These are phyloP conservation scores for Drosophila testacea DNA, from an alignment of 2,888 invertebrate species.

Conservation along the genomic window DNA sequence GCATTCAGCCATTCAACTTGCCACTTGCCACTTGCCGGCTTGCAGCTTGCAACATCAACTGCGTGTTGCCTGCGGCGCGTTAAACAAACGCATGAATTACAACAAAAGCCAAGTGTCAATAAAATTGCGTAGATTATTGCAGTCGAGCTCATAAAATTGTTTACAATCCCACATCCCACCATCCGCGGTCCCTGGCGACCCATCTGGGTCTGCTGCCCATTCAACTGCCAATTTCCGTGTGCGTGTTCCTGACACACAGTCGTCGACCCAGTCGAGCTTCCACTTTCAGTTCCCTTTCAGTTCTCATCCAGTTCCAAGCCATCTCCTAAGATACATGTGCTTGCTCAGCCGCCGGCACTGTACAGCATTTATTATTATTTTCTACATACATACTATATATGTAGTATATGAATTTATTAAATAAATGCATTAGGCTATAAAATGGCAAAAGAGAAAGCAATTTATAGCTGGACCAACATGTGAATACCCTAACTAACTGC, in stretches of 20 bases:
- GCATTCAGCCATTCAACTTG: background rate
- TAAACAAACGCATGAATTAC: slow-evolving; percentile 60
- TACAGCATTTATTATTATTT: slow-evolving; percentile 51
- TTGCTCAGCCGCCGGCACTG: slow-evolving; percentile 51
- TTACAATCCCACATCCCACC: slow-evolving; percentile 57
- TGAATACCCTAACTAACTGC: slow-evolving; percentile 19
- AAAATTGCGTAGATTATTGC: slow-evolving; percentile 81
- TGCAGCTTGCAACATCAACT: slow-evolving; percentile 2
- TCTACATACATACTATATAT: slow-evolving; percentile 16
- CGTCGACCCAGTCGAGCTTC: background rate
- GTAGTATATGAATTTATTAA: slow-evolving; percentile 79
- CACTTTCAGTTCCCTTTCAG: background rate
- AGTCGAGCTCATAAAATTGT: slow-evolving; percentile 79
- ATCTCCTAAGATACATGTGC: slow-evolving; percentile 35
- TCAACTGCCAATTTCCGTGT: slow-evolving; percentile 71
- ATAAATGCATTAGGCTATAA: slow-evolving; percentile 76
- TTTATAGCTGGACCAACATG: slow-evolving; percentile 4
- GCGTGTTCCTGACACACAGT: slow-evolving; percentile 54
- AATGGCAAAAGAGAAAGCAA: slow-evolving; percentile 31
- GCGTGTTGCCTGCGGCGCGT: slow-evolving; percentile 55
- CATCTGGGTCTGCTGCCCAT: slow-evolving; percentile 55
- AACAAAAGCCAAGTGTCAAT: slow-evolving; percentile 74
- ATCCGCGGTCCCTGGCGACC: slow-evolving; percentile 15
- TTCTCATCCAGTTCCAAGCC: background rate
- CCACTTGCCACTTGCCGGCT: background rate